Evolutionary conservation across 2,888 invertebrate species (phyloP).

Genomic region (Brachynemurus nebulosus): DNA sequence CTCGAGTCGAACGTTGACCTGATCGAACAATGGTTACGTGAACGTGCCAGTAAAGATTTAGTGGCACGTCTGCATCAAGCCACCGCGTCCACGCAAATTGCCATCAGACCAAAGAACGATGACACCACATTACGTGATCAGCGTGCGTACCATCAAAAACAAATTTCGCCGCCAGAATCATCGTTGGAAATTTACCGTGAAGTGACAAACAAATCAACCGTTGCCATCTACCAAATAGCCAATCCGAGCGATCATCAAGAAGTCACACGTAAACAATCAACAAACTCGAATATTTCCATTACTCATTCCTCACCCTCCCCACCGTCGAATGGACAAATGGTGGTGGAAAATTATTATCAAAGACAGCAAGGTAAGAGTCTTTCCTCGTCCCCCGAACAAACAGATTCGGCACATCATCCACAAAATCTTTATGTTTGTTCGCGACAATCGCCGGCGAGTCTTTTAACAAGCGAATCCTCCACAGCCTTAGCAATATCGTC

Average conservation of each 20-base stretch:
- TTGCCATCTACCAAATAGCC: background rate
- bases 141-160: background rate
- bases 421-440: too few relatives aligned
- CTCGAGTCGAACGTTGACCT: conserved; percentile 50
- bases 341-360: background rate
- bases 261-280: background rate
- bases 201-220: background rate
- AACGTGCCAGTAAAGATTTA: conserved; percentile 56
- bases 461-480: background rate
- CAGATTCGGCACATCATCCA: background rate
- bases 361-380: too few relatives aligned
- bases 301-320: background rate
- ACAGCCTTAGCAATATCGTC: background rate
- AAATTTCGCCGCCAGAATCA: background rate
- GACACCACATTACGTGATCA: background rate
- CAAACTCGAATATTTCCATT: conserved; percentile 1
- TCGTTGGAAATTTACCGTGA: background rate
- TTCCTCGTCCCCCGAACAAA: background rate
- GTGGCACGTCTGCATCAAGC: conserved; percentile 40
- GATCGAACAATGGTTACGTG: conserved; percentile 63
- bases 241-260: background rate
- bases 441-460: background rate
- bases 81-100: conserved; percentile 15
- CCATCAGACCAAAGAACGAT: background rate
- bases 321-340: background rate